Percentiles rank a stretch among this genome's conserved stretches.
Evolutionary conservation across 1,140 invertebrate genomes (phyloP).

Genomic region (Heliconius eleuchia): DNA sequence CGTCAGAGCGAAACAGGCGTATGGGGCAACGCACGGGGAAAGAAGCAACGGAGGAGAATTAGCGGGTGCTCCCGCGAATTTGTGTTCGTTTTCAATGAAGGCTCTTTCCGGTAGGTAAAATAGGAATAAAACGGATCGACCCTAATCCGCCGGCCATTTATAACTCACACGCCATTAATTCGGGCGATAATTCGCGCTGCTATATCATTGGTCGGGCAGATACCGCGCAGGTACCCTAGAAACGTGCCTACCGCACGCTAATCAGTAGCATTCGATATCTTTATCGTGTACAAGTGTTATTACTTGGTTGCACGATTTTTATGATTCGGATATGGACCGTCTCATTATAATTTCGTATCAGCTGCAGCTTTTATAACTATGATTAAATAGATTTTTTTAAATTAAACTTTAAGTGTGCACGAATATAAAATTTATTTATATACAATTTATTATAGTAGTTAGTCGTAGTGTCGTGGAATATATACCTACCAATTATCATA

Average conservation of each 20-base stretch:
- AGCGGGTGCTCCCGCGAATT: conserved; percentile 74
- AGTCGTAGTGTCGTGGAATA: too few relatives aligned
- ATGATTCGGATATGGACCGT: conserved; percentile 22
- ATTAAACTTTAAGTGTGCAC: too few relatives aligned
- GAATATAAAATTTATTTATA: too few relatives aligned
- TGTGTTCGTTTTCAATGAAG: conserved; percentile 80
- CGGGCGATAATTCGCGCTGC: conserved; percentile 75
- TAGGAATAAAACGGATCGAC: conserved; percentile 77
- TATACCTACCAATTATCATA: too few relatives aligned
- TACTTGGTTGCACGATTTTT: conserved; percentile 37
- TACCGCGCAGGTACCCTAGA: conserved; percentile 54
- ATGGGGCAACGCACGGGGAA: conserved; percentile 44
- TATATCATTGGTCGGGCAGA: conserved; percentile 67
- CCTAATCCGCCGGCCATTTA: conserved; percentile 78
- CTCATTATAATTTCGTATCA: conserved; percentile 19
- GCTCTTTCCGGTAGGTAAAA: conserved; percentile 79
- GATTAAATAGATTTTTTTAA: neutral
- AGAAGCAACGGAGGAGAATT: conserved; percentile 66
- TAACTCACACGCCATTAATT: conserved; percentile 81
- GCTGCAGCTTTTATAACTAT: neutral
- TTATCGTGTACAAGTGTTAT: conserved; percentile 52
- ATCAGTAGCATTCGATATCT: conserved; percentile 48
- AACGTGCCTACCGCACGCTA: conserved; percentile 47
- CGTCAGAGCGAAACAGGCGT: conserved; percentile 57
- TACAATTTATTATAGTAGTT: too few relatives aligned